Conservation (phyloP, 2,888 invertebrate species). For the Dasysyrphus albostriatus region DNA sequence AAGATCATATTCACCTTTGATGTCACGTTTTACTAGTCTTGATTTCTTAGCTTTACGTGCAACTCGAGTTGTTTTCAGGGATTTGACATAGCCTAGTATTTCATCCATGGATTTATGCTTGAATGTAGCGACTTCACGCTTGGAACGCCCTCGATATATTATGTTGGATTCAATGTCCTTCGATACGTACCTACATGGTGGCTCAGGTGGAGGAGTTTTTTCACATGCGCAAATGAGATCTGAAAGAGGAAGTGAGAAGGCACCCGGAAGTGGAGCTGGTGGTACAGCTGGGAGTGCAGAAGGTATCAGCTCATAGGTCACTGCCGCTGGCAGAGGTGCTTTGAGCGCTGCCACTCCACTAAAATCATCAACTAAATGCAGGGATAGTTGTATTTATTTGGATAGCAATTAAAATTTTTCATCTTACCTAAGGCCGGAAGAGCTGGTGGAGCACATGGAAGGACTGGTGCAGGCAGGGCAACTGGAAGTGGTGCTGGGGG, state of each 20-base stretch:
- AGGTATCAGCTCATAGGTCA: background rate
- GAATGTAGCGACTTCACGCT: constrained; percentile 42
- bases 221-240: constrained; percentile 77
- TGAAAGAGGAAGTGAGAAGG: background rate
- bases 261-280: constrained; percentile 18
- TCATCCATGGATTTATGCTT: constrained; percentile 7
- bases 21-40: constrained; percentile 80
- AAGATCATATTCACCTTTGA: constrained; percentile 82
- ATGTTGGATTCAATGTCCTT: constrained; percentile 40
- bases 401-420: no score
- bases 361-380: background rate
- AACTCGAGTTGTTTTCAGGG: constrained; percentile 74
- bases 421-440: background rate
- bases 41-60: constrained; percentile 49
- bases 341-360: constrained; percentile 8
- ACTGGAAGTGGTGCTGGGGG: background rate
- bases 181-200: constrained; percentile 80
- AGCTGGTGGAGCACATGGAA: background rate
- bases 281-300: background rate
- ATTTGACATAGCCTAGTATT: constrained; percentile 21
- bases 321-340: background rate
- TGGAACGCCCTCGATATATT: constrained; percentile 48
- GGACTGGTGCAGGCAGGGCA: constrained; percentile 1
- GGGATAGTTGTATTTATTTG: background rate
- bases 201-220: constrained; percentile 75